phyloP scores from a whole-genome alignment of 2,888 invertebrate genomes.

The Tineola bisselliella region DNA sequence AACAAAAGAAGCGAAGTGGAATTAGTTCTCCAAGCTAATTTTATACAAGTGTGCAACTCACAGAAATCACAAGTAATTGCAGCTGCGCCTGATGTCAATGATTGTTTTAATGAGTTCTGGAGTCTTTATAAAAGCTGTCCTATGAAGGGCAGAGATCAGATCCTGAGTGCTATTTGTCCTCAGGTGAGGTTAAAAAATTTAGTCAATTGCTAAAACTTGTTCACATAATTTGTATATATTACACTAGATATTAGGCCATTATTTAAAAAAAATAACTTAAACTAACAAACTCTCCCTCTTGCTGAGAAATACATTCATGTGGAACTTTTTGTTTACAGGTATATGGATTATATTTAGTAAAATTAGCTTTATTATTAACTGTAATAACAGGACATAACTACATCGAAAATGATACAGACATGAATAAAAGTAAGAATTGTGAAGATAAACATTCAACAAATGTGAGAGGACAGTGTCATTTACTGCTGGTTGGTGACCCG shows the following conservation, averaged over 20 bases:
- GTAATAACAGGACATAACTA: slow-evolving; percentile 58
- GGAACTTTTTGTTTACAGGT: slow-evolving; percentile 64
- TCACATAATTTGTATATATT: too few species aligned
- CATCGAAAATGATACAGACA: slow-evolving; percentile 31
- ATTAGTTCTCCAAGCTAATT: slow-evolving; percentile 76
- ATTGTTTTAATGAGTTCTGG: slow-evolving; percentile 81
- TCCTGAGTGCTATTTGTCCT: slow-evolving; percentile 85
- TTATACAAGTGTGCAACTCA: slow-evolving; percentile 72
- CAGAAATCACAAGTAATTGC: slow-evolving; percentile 53
- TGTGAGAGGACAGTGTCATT: slow-evolving; percentile 82
- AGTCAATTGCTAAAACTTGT: too few species aligned
- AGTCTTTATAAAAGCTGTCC: slow-evolving; percentile 68
- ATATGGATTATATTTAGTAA: slow-evolving; percentile 87
- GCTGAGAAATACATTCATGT: too few species aligned
- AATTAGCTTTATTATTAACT: slow-evolving; percentile 82
- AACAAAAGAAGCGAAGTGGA: slow-evolving; percentile 76
- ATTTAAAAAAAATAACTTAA: too few species aligned
- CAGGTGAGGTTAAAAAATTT: slow-evolving; percentile 71
- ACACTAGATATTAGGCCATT: too few species aligned
- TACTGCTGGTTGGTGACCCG: slow-evolving; percentile 87
- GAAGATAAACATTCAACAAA: slow-evolving; percentile 66
- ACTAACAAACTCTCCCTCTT: too few species aligned
- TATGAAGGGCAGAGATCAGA: slow-evolving; percentile 78
- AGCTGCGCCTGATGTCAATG: slow-evolving; percentile 72
- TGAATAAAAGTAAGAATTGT: slow-evolving; percentile 41